Conservation (phyloP, 2,888 invertebrate genomes). For the Eurytoma californica region DNA sequence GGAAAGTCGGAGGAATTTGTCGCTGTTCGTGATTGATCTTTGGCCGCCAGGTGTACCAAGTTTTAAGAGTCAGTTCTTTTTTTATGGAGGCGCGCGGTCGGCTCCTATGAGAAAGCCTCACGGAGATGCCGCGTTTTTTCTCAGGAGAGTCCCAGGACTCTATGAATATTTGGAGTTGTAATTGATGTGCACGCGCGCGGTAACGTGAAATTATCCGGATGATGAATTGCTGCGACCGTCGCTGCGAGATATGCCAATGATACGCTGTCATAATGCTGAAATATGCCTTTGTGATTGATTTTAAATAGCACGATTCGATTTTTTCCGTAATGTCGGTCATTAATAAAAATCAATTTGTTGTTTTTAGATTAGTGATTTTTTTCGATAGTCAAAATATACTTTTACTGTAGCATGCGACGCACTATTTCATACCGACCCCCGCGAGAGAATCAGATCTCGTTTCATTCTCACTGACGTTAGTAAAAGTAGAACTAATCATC, state of each 20-base stretch:
- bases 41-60: conserved; percentile 20
- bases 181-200: conserved; percentile 48
- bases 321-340: conserved; percentile 39
- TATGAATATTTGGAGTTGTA: conserved; percentile 50
- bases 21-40: conserved; percentile 45
- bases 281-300: conserved; percentile 55
- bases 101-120: conserved; percentile 26
- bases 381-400: no score
- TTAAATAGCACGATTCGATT: conserved; percentile 48
- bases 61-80: not conserved
- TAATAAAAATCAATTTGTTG: conserved; percentile 48
- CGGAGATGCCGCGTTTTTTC: not conserved
- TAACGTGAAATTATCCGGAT: conserved; percentile 53
- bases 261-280: conserved; percentile 52
- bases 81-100: not conserved
- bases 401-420: no score
- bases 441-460: no score
- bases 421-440: no score
- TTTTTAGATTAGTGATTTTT: conserved; percentile 1
- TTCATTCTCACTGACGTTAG: no score
- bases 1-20: conserved; percentile 37
- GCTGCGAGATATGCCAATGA: conserved; percentile 44
- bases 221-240: conserved; percentile 53
- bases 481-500: no score
- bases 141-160: not conserved